Conservation (phyloP, 2,113 vertebrate genomes). For the Stercorarius parasiticus region DNA sequence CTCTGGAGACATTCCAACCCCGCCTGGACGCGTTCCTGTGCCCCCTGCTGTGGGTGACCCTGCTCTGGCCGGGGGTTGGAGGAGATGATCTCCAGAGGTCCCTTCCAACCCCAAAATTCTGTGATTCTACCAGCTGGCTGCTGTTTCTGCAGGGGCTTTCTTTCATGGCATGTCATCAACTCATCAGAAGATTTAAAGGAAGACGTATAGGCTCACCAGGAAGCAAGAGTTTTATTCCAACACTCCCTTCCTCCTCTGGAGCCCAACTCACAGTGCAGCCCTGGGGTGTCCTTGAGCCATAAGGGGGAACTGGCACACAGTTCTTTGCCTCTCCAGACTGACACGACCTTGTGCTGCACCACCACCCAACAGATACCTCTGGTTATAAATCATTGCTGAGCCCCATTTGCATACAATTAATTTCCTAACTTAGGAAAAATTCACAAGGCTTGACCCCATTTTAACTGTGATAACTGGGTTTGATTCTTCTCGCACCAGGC, state of each 20-base stretch:
- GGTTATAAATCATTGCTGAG: background rate
- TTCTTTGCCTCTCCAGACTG: background rate
- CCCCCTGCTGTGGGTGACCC: no score
- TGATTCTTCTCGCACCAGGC: background rate
- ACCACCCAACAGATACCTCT: background rate
- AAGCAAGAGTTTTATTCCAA: background rate
- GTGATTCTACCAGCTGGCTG: background rate
- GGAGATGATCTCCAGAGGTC: no score
- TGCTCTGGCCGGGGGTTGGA: no score
- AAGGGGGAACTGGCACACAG: background rate
- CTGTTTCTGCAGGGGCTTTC: background rate
- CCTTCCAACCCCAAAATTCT: no score
- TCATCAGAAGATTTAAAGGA: background rate
- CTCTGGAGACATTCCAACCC: no score
- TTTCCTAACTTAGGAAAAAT: background rate
- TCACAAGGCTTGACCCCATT: background rate
- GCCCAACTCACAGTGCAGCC: background rate
- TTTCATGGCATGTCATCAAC: background rate
- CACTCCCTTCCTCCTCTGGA: background rate
- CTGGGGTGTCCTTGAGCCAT: background rate
- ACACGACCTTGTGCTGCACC: rapidly evolving
- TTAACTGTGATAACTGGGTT: background rate
- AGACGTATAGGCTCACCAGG: background rate
- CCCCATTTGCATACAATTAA: background rate
- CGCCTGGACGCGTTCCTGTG: no score